Evolutionary conservation across 1,140 invertebrate species (phyloP).

Genomic region (Theocolax elegans): DNA sequence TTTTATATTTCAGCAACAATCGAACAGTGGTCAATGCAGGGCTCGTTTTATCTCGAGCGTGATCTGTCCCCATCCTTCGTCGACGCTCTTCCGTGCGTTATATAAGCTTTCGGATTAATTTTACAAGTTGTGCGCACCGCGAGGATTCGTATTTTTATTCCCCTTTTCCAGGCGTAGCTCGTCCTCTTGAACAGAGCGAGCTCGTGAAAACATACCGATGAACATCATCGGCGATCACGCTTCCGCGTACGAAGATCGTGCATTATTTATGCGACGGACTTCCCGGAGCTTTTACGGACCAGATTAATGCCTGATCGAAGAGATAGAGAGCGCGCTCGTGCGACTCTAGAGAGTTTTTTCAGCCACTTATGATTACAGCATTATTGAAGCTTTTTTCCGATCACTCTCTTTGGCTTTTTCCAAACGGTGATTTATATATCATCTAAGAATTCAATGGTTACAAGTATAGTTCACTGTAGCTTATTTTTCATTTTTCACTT

Average conservation of each 20-base stretch:
- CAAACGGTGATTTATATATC: too few relatives aligned
- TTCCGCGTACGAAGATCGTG: not conserved
- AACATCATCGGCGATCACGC: not conserved
- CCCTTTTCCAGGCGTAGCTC: not conserved
- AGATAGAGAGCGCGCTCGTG: not conserved
- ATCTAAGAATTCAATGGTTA: too few relatives aligned
- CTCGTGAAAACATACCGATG: not conserved
- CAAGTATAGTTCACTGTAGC: too few relatives aligned
- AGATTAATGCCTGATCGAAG: not conserved
- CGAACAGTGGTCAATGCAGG: too few relatives aligned
- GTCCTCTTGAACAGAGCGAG: not conserved
- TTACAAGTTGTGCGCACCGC: not conserved
- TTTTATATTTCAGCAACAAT: too few relatives aligned
- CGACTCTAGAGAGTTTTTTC: not conserved
- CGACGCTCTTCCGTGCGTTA: slow-evolving; percentile 6
- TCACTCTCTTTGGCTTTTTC: too few relatives aligned
- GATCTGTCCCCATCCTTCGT: slow-evolving; percentile 7
- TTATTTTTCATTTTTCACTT: too few relatives aligned
- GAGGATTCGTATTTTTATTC: not conserved
- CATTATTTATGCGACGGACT: slow-evolving; percentile 19
- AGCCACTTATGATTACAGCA: not conserved
- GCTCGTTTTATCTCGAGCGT: too few relatives aligned
- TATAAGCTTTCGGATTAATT: slow-evolving; percentile 12
- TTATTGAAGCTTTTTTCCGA: not conserved
- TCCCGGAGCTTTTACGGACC: slow-evolving; percentile 1